phyloP scores from a whole-genome alignment of 2,888 invertebrate species.

The Ernsta delagoae region DNA sequence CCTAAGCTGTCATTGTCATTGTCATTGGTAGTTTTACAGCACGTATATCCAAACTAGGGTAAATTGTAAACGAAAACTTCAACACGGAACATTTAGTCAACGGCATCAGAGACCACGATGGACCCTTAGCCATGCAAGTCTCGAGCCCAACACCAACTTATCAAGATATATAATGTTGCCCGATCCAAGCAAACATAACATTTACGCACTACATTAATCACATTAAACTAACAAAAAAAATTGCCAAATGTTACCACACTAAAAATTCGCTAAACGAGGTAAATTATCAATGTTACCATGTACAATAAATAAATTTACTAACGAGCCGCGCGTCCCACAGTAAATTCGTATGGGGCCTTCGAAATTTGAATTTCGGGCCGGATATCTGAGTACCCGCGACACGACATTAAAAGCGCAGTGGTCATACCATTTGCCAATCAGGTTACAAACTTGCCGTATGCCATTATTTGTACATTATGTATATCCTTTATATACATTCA shows the following conservation, averaged over 20 bases:
- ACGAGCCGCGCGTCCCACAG: slow-evolving; percentile 59
- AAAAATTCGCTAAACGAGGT: slow-evolving; percentile 79
- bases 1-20: no score
- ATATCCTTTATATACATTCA: slow-evolving; percentile 70
- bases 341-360: slow-evolving; percentile 69
- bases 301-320: slow-evolving; percentile 68
- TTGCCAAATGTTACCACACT: slow-evolving; percentile 72
- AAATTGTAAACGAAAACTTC: slow-evolving; percentile 26
- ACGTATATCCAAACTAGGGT: slow-evolving; percentile 35
- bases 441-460: slow-evolving; percentile 55
- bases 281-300: slow-evolving; percentile 61
- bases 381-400: slow-evolving; percentile 58
- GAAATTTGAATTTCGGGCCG: slow-evolving; percentile 50
- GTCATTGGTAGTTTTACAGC: slow-evolving; percentile 37
- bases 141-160: no score
- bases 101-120: no score
- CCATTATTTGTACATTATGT: slow-evolving; percentile 52
- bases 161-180: slow-evolving; percentile 41
- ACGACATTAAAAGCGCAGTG: slow-evolving; percentile 62
- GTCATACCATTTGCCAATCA: slow-evolving; percentile 73
- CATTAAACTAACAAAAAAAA: slow-evolving; percentile 73
- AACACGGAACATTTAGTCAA: slow-evolving; percentile 30
- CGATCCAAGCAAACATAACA: slow-evolving; percentile 75
- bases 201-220: slow-evolving; percentile 66
- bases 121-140: no score